Conservation (phyloP, 2,797 vertebrate genomes). For the Selene dorsalis region DNA sequence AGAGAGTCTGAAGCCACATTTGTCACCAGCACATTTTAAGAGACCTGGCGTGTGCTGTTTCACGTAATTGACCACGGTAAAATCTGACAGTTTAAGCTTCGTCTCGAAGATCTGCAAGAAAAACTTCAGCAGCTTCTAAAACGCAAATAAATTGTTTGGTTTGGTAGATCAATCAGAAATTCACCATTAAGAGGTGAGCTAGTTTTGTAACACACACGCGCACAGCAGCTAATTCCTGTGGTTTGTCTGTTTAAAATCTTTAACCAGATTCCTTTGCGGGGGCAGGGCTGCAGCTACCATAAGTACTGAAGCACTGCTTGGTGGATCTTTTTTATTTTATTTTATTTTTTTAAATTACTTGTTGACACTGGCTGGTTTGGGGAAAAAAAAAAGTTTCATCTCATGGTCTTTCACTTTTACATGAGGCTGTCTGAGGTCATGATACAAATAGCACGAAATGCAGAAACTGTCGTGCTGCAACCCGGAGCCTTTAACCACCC, state of each 20-base stretch:
- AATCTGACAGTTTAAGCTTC: not conserved
- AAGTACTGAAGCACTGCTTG: not conserved
- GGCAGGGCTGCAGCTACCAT: not conserved
- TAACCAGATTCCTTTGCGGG: not conserved
- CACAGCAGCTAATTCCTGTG: not conserved
- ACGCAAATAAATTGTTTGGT: not conserved
- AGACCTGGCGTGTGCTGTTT: not conserved
- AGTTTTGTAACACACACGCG: conserved; percentile 1
- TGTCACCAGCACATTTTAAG: conserved; percentile 18
- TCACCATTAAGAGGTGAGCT: not conserved
- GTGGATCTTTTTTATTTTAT: not conserved
- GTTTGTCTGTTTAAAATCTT: not conserved
- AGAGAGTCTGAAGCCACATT: conserved; percentile 69
- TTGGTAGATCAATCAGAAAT: not conserved
- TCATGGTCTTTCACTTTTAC: not conserved
- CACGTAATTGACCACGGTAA: not conserved
- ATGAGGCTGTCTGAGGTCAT: not conserved
- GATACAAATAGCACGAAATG: not conserved
- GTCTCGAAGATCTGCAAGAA: not conserved
- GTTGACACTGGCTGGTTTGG: not conserved
- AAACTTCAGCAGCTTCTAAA: too few species aligned
- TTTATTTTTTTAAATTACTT: not conserved
- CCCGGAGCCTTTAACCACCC: not conserved
- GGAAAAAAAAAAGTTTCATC: not conserved
- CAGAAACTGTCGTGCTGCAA: not conserved